Conservation (phyloP, 2,797 vertebrate genomes). For the Glyptemys insculpta region DNA sequence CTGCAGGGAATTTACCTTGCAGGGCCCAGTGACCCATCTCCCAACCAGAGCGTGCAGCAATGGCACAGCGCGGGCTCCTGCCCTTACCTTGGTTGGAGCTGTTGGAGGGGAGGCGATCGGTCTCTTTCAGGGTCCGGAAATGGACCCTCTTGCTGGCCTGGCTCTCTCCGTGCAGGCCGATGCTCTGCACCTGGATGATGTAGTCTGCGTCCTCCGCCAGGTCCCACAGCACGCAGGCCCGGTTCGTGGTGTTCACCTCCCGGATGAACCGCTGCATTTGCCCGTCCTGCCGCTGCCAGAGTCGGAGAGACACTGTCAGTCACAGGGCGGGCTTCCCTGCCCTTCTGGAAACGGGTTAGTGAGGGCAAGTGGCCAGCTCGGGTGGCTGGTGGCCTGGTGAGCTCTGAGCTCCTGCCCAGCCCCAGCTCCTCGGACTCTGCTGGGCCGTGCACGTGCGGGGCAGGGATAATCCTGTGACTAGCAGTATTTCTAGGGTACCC, state of each 20-base stretch:
- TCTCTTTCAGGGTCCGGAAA: slow-evolving; percentile 95
- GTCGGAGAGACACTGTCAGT: neutral
- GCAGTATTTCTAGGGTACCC: neutral
- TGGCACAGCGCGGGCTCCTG: neutral
- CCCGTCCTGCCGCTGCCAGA: slow-evolving; percentile 91
- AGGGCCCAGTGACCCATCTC: neutral
- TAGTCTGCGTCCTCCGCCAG: slow-evolving; percentile 96
- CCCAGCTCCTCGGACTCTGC: neutral
- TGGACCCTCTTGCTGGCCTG: slow-evolving; percentile 94
- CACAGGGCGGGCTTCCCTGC: neutral
- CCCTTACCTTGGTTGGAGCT: slow-evolving; percentile 94
- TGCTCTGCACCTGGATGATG: slow-evolving; percentile 96
- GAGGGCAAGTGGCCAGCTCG: neutral
- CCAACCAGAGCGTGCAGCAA: neutral
- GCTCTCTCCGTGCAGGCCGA: slow-evolving; percentile 94
- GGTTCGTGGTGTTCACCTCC: slow-evolving; percentile 97
- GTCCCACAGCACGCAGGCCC: slow-evolving; percentile 96
- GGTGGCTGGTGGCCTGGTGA: no score
- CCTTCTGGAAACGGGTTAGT: neutral
- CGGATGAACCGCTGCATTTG: slow-evolving; percentile 96
- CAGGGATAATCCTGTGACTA: neutral
- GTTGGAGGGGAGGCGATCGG: slow-evolving; percentile 93
- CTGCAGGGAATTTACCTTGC: neutral
- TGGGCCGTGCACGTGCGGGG: neutral
- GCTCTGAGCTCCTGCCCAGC: no score